phyloP scores from a whole-genome alignment of 2,113 vertebrate genomes.

The Phrynosoma platyrhinos region DNA sequence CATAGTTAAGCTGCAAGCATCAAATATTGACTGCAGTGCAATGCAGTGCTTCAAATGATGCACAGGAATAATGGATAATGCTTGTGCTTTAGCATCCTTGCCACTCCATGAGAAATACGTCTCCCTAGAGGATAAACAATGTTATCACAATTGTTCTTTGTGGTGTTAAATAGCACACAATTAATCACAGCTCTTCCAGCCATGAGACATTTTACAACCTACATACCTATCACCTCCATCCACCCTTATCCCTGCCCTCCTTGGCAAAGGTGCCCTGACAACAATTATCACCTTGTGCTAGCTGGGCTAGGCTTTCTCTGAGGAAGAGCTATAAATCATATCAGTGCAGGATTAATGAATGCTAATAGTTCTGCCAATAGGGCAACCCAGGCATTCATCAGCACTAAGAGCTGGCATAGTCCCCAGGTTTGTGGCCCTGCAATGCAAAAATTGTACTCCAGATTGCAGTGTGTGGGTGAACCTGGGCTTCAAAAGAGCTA shows the following conservation, averaged over 20 bases:
- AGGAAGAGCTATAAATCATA: neutral
- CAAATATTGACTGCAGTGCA: neutral
- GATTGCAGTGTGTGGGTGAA: slow-evolving; percentile 10
- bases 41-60: neutral
- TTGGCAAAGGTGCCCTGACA: neutral
- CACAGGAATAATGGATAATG: neutral
- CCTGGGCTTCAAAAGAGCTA: neutral
- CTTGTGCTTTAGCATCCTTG: neutral
- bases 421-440: neutral
- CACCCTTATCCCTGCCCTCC: neutral
- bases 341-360: neutral
- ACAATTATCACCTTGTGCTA: neutral
- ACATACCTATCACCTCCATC: neutral
- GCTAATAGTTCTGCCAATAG: neutral
- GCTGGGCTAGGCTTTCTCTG: neutral
- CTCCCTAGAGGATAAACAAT: neutral
- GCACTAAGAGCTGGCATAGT: neutral
- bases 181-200: neutral
- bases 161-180: neutral
- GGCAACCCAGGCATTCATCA: neutral
- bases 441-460: neutral
- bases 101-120: neutral
- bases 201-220: neutral
- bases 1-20: neutral
- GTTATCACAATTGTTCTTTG: neutral